A percentile compares a stretch with the other conserved stretches of the same genome.
Conservation (phyloP, 1,140 invertebrate species). For the Leptopilina clavipes region DNA sequence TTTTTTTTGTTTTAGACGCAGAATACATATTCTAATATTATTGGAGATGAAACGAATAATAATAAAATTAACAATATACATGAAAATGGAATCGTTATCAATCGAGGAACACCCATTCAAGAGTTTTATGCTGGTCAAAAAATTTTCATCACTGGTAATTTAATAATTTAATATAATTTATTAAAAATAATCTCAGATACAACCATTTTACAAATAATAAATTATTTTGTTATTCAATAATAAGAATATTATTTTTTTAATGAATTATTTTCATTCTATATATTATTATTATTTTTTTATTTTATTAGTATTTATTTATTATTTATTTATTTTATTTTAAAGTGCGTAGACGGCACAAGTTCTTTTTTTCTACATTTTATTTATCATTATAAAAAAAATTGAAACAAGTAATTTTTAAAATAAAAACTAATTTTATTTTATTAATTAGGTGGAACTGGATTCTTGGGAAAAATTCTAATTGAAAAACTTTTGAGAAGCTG, state of each 20-base stretch:
- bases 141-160: constrained; percentile 67
- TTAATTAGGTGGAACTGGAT: constrained; percentile 85
- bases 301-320: too few relatives aligned
- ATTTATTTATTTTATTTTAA: too few relatives aligned
- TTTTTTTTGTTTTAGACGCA: constrained; percentile 27
- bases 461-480: constrained; percentile 90
- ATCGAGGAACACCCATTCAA: constrained; percentile 60
- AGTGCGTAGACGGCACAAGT: too few relatives aligned
- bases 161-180: constrained; percentile 5
- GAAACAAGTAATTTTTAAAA: neutral
- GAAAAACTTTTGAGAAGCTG: constrained; percentile 90
- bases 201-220: too few relatives aligned
- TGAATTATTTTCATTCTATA: too few relatives aligned
- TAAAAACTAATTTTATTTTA: constrained; percentile 63
- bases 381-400: neutral
- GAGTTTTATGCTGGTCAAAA: constrained; percentile 64
- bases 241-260: too few relatives aligned
- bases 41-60: constrained; percentile 59
- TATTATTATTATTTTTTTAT: too few relatives aligned
- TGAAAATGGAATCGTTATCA: constrained; percentile 48
- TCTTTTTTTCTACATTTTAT: neutral
- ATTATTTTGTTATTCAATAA: too few relatives aligned
- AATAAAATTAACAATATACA: constrained; percentile 55
- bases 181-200: neutral
- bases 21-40: constrained; percentile 51